Evolutionary conservation across 2,888 invertebrate genomes (phyloP).

Genomic region (Tuberolachnus salignus): DNA sequence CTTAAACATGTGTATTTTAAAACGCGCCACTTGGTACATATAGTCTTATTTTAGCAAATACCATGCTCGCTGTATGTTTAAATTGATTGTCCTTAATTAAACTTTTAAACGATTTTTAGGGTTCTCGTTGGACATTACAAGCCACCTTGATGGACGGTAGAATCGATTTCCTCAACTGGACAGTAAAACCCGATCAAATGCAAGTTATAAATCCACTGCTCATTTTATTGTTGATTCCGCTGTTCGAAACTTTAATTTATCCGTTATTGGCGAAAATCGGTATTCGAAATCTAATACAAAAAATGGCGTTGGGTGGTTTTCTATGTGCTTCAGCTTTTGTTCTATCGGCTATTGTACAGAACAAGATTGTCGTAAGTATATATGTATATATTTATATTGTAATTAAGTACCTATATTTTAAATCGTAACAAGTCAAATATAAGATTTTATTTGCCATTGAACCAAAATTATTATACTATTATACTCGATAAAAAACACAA

Average conservation of each 20-base stretch:
- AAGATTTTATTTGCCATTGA: too few species aligned
- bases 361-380: slow-evolving; percentile 62
- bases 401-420: too few species aligned
- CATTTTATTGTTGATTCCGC: slow-evolving; percentile 83
- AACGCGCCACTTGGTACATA: too few species aligned
- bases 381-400: too few species aligned
- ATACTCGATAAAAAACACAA: too few species aligned
- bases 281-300: slow-evolving; percentile 79
- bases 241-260: slow-evolving; percentile 81
- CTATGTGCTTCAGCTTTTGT: slow-evolving; percentile 84
- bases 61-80: too few species aligned
- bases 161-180: slow-evolving; percentile 72
- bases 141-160: slow-evolving; percentile 86
- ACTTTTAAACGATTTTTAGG: slow-evolving; percentile 56
- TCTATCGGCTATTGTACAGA: slow-evolving; percentile 74
- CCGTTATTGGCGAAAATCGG: slow-evolving; percentile 75
- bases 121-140: slow-evolving; percentile 66
- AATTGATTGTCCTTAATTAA: not conserved
- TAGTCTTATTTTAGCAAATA: too few species aligned
- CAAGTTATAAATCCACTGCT: slow-evolving; percentile 89
- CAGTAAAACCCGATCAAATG: slow-evolving; percentile 91
- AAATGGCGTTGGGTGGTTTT: slow-evolving; percentile 85
- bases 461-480: too few species aligned
- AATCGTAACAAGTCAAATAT: too few species aligned
- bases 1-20: too few species aligned